Base-by-base conservation (phyloP, 2,113 vertebrate species). In the Python bivittatus region DNA sequence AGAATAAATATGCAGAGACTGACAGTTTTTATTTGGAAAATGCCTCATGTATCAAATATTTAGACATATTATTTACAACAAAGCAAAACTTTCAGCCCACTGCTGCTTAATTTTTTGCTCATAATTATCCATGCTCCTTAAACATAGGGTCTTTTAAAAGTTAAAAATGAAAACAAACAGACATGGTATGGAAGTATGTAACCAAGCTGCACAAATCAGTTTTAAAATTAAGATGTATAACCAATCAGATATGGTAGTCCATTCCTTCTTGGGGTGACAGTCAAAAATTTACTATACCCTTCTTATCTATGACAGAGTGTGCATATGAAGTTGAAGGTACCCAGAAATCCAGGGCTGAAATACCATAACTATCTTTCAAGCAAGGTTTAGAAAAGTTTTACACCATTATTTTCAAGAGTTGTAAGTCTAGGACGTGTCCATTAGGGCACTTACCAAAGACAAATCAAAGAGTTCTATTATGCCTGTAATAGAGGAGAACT, bases 21-120 rank as follows among this genome's bases (percentile, higher is more conserved):
- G 27, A 93, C 10, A 85, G 61, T 0, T 1, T 89, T 92, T 56
- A 86, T 93, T 64, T 93, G 90, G 11, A 42, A 93, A n/a, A 90
- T 1, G 93, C 93, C 84, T 94, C 2, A 1, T 84, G 9, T 60
- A 20, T 53, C 64, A 15, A 90, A 86, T 94, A 91, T 60, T 5
- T 61, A 94, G 57, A 60, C 89, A 94, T 93, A 96, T 96, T 96
- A 95, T 94, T 95, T 95, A 92, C 52, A 93, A 33, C 52, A 68
- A 64, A 85, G 38, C 52, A 91, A 95, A 84, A 3, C 22, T 94
- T 58, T 94, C 60, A 93, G 6, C 88, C 53, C 56, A 93, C 94
- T 96, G 64, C 29, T 89, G 88, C 23, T 86, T 93, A 84, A 53
- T 6, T 95, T 84, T 1, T 92, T 94, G 25, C 93, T 92, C 79